phyloP scores from a whole-genome alignment of 2,113 vertebrate species.

The Epinephelus fuscoguttatus region DNA sequence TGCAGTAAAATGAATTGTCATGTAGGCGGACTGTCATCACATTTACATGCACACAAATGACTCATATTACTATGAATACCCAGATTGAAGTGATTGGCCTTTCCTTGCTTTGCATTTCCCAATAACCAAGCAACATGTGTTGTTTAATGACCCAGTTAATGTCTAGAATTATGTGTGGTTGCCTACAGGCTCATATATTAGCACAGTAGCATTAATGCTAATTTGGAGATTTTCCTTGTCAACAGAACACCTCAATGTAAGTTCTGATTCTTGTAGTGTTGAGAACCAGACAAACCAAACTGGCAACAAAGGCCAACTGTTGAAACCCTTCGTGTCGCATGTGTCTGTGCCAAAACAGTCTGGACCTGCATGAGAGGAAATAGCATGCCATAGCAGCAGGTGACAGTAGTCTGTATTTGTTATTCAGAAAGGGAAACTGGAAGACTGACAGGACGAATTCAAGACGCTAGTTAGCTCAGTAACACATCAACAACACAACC shows the following conservation, averaged over 20 bases:
- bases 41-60: constrained; percentile 23
- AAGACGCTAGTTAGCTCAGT: no score
- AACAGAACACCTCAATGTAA: not conserved
- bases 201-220: not conserved
- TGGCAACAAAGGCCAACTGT: no score
- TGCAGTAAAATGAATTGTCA: constrained; percentile 61
- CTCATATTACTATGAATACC: constrained; percentile 1
- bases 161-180: not conserved
- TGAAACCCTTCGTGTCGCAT: no score
- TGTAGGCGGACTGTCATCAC: constrained; percentile 17
- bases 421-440: no score
- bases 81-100: constrained; percentile 11
- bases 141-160: not conserved
- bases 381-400: no score
- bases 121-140: not conserved
- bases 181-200: not conserved
- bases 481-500: no score
- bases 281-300: no score
- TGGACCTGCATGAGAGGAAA: no score
- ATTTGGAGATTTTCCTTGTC: not conserved
- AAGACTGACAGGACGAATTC: no score
- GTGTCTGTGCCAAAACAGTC: no score
- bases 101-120: not conserved
- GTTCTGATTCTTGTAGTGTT: not conserved
- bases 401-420: no score